Conservation (phyloP, 2,888 invertebrate genomes). For the Zygaena filipendulae region DNA sequence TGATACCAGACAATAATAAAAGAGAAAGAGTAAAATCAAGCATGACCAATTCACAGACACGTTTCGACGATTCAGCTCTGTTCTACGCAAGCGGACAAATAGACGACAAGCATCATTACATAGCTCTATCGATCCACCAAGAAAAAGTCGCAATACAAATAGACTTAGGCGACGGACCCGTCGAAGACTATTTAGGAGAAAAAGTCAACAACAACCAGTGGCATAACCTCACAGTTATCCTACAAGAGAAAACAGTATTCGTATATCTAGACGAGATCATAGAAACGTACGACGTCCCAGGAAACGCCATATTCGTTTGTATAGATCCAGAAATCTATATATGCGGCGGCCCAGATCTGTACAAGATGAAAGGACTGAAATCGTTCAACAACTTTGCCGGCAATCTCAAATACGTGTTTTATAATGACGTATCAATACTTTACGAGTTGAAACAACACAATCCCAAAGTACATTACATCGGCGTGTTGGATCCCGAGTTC, state of each 20-base stretch:
- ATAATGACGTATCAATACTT: slow-evolving; percentile 91
- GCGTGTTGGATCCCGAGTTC: slow-evolving; percentile 84
- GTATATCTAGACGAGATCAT: slow-evolving; percentile 81
- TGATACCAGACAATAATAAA: too few relatives aligned
- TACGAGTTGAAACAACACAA: slow-evolving; percentile 87
- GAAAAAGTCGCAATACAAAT: slow-evolving; percentile 87
- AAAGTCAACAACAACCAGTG: slow-evolving; percentile 81
- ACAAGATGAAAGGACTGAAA: slow-evolving; percentile 84
- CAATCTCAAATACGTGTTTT: slow-evolving; percentile 91
- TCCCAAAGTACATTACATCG: slow-evolving; percentile 85
- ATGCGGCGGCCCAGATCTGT: slow-evolving; percentile 86
- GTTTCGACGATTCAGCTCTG: slow-evolving; percentile 90
- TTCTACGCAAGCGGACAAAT: slow-evolving; percentile 95
- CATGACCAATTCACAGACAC: too few relatives aligned
- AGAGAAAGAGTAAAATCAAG: too few relatives aligned
- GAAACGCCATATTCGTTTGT: slow-evolving; percentile 74
- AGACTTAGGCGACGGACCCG: slow-evolving; percentile 85
- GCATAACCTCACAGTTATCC: slow-evolving; percentile 91
- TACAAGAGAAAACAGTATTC: slow-evolving; percentile 77
- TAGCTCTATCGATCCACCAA: slow-evolving; percentile 87
- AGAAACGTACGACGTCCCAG: slow-evolving; percentile 77
- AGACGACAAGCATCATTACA: slow-evolving; percentile 87
- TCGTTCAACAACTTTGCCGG: slow-evolving; percentile 90
- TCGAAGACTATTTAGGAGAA: slow-evolving; percentile 74
- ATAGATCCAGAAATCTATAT: slow-evolving; percentile 96